Conservation (phyloP, 1,140 invertebrate genomes). For the Mercenaria mercenaria region DNA sequence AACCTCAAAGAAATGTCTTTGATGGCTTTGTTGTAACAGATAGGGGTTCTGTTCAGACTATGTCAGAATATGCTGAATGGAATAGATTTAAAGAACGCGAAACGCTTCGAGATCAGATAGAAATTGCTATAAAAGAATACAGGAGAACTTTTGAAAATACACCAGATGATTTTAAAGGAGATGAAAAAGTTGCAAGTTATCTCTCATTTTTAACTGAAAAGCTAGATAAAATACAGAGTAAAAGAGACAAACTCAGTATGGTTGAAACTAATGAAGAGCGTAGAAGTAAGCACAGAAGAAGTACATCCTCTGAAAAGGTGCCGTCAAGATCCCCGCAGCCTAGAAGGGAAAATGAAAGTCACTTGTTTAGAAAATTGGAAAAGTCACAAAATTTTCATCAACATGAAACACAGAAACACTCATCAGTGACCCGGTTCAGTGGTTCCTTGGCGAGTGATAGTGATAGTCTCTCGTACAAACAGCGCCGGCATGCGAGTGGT, state of each 20-base stretch:
- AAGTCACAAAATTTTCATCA: not conserved
- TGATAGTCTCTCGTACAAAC: not conserved
- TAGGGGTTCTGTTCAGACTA: not conserved
- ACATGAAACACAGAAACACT: not conserved
- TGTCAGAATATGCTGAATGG: not conserved
- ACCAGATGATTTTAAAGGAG: not conserved
- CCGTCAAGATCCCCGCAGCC: not conserved
- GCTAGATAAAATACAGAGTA: not conserved
- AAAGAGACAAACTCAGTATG: not conserved
- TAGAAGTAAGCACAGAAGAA: not conserved
- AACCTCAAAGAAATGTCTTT: not conserved
- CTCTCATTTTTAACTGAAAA: not conserved
- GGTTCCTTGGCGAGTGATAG: not conserved
- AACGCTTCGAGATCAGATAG: not conserved
- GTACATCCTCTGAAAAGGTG: not conserved
- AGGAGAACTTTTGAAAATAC: not conserved
- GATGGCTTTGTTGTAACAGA: not conserved
- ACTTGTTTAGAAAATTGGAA: not conserved
- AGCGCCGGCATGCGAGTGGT: not conserved
- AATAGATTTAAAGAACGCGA: slow-evolving; percentile 16
- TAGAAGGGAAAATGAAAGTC: not conserved
- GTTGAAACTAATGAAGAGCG: not conserved
- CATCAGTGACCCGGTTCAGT: not conserved
- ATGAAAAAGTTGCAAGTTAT: slow-evolving; percentile 31
- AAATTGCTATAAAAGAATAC: slow-evolving; percentile 30